Base-by-base conservation (phyloP, 2,888 invertebrate genomes). In the Osmoderma eremita region DNA sequence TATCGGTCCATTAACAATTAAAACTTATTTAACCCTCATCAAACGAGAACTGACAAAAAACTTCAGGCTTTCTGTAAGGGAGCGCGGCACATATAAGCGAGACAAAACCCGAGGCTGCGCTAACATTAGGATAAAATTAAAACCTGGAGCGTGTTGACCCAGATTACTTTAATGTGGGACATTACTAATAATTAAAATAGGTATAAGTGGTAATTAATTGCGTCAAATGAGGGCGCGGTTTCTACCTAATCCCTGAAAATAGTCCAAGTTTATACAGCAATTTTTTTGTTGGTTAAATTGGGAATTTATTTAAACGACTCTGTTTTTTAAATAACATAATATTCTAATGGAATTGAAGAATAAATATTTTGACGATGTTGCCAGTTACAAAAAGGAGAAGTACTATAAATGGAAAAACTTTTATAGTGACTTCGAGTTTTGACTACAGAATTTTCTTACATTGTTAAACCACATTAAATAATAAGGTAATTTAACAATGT, bases 11-110 rank as follows among this genome's bases (percentile, higher is more conserved):
- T 56, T 56, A 56, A 56, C 41, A 56, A 56, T 56, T 56, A 56
- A 56, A 56, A 56, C 22, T 56, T 56, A 42, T 56, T 56, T 56
- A 42, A 56, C 56, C 56, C 56, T 56, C 56, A 56, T 56, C 41
- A 56, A 56, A 41, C 42, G 41, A 20, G 36, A 56, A 42, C 22
- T 42, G 42, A 56, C 41, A 42, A 56, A 56, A 56, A 56, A 42
- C 56, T 54, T 56, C 42, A 41, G 13, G 13, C 41, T 56, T 53
- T 53, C 38, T 53, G 30, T 30, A 30, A 30, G 30, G 30, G 8
- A 10, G 6, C 30, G 30, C 53, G 1, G 5, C 30, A 2, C 6
- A 38, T 38, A 4, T 38, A 10, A 24, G 38, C 2, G 53, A 38
- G n/a, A 39, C 38, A 17, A 17, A 53, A 53, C 18, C 18, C n/a